Conservation (phyloP, 1,140 invertebrate species). For the Heliconius nattereri region DNA sequence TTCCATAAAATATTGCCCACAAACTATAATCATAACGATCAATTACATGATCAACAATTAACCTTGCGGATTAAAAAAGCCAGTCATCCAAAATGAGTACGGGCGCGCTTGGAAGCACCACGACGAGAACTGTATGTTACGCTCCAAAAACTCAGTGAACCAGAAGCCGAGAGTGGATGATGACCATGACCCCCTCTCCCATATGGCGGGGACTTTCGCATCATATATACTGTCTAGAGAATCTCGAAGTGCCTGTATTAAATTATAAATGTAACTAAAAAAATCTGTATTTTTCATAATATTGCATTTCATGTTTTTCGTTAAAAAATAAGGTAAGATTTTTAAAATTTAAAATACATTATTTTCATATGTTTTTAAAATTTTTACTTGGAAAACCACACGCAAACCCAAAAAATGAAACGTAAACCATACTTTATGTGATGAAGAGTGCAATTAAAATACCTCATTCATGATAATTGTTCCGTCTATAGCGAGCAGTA, state of each 20-base stretch:
- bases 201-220: conserved; percentile 93
- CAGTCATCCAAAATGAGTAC: conserved; percentile 98
- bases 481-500: conserved; percentile 97
- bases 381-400: too few relatives aligned
- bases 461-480: conserved; percentile 96
- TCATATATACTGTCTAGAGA: conserved; percentile 97
- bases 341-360: too few relatives aligned
- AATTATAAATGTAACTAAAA: not conserved
- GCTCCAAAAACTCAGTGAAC: conserved; percentile 97
- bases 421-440: not conserved
- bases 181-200: conserved; percentile 98
- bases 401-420: not conserved
- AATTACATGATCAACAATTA: conserved; percentile 9
- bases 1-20: not conserved
- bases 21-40: not conserved
- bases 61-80: conserved; percentile 97
- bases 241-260: conserved; percentile 87
- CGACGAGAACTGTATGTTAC: conserved; percentile 91
- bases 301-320: not conserved
- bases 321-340: not conserved
- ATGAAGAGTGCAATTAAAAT: conserved; percentile 19
- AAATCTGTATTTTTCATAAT: not conserved
- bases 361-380: too few relatives aligned
- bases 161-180: conserved; percentile 98
- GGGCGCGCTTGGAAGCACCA: conserved; percentile 93